Base-by-base conservation (phyloP, 2,797 vertebrate species). In the Acestrorhynchus altus region DNA sequence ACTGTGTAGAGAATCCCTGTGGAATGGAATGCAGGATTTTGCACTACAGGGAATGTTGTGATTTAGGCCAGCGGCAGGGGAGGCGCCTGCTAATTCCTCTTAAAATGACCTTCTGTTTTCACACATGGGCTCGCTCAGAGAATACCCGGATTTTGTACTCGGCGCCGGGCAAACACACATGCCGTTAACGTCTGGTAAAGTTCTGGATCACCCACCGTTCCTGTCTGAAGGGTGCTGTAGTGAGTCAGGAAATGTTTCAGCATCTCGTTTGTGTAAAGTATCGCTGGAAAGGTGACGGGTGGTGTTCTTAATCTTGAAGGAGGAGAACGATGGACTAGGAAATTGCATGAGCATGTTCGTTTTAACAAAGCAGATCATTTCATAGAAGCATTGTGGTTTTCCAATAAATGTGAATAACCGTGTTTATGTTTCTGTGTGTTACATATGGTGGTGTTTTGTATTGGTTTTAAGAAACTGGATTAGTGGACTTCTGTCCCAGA, bases 191-290 rank as follows among this genome's bases (percentile, higher is more conserved):
- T n/a, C n/a, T n/a, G n/a, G n/a, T n/a, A n/a, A n/a, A n/a, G n/a
- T n/a, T n/a, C n/a, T n/a, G n/a, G n/a, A n/a, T n/a, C n/a, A n/a
- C n/a, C n/a, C n/a, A n/a, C n/a, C n/a, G n/a, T n/a, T n/a, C n/a
- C n/a, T n/a, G n/a, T n/a, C n/a, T n/a, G n/a, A n/a, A n/a, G 31
- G 31, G 31, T 35, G 31, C 6, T 35, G 2, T 35, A 9, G 46
- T 31, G 46, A 66, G 15, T 66, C 42, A 46, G 61, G 16, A 64
- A 64, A 22, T 64, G 61, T 64, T 64, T 42, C n/a, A 46, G 56
- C 4, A 70, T 52, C 39, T 61, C 66, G 5, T 63, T 26, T 42
- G 24, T 61, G 57, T 20, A 59, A 70, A 39, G n/a, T 35, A 76
- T 60, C 18, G 54, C 56, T 15, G 31, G 39, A 51, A 44, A 15